These are phyloP conservation scores for Melanostigma gelatinosum DNA, from an alignment of 2,113 vertebrate species.

Conservation along the genomic window DNA sequence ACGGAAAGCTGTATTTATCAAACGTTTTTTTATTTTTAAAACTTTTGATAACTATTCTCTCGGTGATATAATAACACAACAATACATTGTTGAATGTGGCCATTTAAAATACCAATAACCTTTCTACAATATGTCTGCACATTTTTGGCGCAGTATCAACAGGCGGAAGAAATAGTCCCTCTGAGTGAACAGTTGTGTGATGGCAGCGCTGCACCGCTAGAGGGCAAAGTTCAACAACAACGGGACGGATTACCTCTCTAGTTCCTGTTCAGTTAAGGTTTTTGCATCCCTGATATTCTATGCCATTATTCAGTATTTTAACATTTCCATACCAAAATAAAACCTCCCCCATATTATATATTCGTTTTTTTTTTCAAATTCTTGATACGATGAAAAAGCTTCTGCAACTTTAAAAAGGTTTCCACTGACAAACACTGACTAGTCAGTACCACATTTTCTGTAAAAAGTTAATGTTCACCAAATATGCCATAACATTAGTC, in stretches of 20 bases:
- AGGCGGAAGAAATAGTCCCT: slow-evolving; percentile 25
- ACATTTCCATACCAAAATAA: slow-evolving; percentile 6
- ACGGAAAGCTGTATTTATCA: background rate
- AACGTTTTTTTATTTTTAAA: background rate
- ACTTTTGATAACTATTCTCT: background rate
- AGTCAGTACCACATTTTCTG: background rate
- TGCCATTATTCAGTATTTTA: slow-evolving; percentile 12
- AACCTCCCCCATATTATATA: background rate
- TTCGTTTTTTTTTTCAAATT: background rate
- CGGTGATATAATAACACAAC: fast-evolving
- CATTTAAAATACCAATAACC: fast-evolving
- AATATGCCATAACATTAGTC: background rate
- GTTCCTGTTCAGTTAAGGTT: background rate
- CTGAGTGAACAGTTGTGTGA: background rate
- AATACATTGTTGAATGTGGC: fast-evolving
- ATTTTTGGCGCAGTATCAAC: slow-evolving; percentile 48
- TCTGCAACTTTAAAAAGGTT: slow-evolving; percentile 1
- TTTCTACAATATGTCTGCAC: background rate
- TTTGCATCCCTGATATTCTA: background rate
- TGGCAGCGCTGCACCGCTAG: slow-evolving; percentile 29
- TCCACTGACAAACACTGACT: background rate
- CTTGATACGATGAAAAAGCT: slow-evolving; percentile 1
- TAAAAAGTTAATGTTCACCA: background rate
- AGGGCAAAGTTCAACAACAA: slow-evolving; percentile 30
- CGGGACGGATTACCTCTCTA: background rate